Percentiles rank a stretch among this genome's conserved stretches.
phyloP scores from a whole-genome alignment of 2,113 vertebrate species.

The Aleadryas rufinucha region DNA sequence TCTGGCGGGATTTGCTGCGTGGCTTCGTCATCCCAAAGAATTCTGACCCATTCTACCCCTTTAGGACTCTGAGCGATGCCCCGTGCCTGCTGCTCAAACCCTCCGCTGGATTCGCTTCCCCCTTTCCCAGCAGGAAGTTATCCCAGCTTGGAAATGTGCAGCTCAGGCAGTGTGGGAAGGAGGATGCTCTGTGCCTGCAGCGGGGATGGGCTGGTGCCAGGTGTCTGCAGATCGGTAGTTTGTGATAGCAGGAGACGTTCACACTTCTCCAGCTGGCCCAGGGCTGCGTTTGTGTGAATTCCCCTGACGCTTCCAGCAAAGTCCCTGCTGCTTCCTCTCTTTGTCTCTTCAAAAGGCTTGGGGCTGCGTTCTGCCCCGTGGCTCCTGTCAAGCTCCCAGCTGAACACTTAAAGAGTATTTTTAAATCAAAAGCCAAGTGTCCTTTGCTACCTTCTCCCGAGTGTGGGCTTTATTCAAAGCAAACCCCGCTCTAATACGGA shows the following conservation, averaged over 20 bases:
- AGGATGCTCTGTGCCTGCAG: not conserved
- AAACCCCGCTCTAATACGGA: not conserved
- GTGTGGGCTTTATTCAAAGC: not conserved
- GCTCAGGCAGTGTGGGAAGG: not conserved
- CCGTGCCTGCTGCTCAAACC: not conserved
- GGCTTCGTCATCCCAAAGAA: not conserved
- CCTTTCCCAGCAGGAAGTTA: not conserved
- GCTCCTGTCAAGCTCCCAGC: not conserved
- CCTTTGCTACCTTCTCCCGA: not conserved
- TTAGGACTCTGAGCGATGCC: not conserved
- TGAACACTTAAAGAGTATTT: not conserved
- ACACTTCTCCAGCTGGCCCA: not conserved
- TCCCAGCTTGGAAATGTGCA: not conserved
- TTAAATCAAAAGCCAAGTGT: not conserved
- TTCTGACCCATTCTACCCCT: accelerated
- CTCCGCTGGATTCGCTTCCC: accelerated
- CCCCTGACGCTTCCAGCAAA: not conserved
- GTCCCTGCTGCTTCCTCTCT: not conserved
- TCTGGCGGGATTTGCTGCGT: not conserved
- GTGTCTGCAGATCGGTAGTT: not conserved
- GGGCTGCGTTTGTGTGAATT: not conserved
- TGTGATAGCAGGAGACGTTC: not conserved
- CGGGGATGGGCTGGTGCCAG: not conserved
- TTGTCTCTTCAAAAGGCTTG: not conserved
- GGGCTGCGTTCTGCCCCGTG: not conserved